These are phyloP conservation scores for Ispidina picta DNA, from an alignment of 2,797 vertebrate species.

Conservation along the genomic window DNA sequence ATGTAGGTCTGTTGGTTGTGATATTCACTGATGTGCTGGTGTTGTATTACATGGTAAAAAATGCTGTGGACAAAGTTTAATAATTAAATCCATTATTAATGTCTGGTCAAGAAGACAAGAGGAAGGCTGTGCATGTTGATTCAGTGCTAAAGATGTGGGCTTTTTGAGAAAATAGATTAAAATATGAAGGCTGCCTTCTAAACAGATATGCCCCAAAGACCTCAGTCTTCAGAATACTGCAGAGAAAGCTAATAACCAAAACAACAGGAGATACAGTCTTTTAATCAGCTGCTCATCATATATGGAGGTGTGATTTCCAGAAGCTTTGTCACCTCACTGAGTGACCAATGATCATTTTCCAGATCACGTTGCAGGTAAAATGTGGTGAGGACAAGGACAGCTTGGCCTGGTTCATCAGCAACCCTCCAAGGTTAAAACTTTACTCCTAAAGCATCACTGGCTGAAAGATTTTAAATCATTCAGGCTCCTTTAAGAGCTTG, in stretches of 20 bases:
- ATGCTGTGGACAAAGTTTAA: conserved; percentile 29
- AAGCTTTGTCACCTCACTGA: neutral
- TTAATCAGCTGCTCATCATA: neutral
- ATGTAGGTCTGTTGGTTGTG: neutral
- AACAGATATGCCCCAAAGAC: neutral
- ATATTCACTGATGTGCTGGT: conserved; percentile 42
- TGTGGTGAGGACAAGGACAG: neutral
- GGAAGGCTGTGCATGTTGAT: neutral
- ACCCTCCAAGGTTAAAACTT: neutral
- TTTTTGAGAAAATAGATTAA: neutral
- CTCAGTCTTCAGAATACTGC: neutral
- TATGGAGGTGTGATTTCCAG: neutral
- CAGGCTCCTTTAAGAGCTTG: neutral
- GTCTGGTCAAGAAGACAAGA: conserved; percentile 19
- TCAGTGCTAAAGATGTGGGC: neutral
- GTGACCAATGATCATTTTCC: neutral
- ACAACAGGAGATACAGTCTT: neutral
- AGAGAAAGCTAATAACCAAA: conserved; percentile 21
- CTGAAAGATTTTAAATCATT: neutral
- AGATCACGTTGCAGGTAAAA: neutral
- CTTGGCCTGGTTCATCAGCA: neutral
- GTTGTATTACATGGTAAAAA: conserved; percentile 58
- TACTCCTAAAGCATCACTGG: neutral
- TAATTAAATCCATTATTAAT: conserved; percentile 70
- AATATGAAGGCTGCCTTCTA: conserved; percentile 8